Evolutionary conservation across 2,797 vertebrate genomes (phyloP).

Genomic region (Todus mexicanus): DNA sequence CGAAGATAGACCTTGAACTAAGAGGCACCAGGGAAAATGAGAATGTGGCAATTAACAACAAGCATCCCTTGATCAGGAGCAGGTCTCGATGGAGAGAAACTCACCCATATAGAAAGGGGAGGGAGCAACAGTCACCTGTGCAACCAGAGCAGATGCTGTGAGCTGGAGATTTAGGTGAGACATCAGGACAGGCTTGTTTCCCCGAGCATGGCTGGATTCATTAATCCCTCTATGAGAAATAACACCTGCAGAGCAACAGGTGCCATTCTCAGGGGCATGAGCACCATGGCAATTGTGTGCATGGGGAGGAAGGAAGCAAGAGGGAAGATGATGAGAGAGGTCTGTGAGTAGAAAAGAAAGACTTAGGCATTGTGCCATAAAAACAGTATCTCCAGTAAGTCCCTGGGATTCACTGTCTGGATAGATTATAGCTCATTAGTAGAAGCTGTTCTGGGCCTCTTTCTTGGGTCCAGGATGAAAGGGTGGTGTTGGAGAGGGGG

Average conservation of each 20-base stretch:
- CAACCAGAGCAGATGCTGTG: too few relatives aligned
- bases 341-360: neutral
- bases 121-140: neutral
- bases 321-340: neutral
- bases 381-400: neutral
- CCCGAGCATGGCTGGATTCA: neutral
- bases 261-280: neutral
- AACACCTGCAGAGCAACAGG: accelerated
- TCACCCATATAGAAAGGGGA: neutral
- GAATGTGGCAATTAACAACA: neutral
- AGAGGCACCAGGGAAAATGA: neutral
- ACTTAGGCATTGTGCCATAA: neutral
- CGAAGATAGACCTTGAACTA: neutral
- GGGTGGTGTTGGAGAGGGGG: neutral
- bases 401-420: neutral
- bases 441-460: neutral
- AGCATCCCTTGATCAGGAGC: neutral
- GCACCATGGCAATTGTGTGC: too few relatives aligned
- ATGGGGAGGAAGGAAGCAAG: accelerated
- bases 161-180: neutral
- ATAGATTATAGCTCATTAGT: neutral
- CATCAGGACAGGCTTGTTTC: neutral
- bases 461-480: neutral
- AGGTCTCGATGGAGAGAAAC: neutral
- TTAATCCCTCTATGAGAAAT: accelerated